These are phyloP conservation scores for Toxotes jaculatrix DNA, from an alignment of 2,113 vertebrate species.

Conservation along the genomic window DNA sequence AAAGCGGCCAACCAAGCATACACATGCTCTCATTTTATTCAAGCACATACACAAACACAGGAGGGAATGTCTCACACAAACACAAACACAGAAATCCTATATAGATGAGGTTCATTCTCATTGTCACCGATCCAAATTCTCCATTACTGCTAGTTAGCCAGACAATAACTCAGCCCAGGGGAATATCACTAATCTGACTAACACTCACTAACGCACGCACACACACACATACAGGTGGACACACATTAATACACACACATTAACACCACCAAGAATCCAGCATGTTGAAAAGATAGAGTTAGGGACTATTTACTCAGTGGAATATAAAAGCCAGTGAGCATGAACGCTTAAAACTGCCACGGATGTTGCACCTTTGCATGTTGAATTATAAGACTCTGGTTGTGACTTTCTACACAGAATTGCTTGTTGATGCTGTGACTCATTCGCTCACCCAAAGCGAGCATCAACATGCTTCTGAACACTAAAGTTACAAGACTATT, in stretches of 20 bases:
- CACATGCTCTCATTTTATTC: neutral
- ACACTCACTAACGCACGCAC: neutral
- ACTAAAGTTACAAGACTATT: neutral
- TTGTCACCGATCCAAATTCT: conserved; percentile 56
- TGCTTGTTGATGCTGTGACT: neutral
- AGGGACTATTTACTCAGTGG: neutral
- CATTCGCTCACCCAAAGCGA: neutral
- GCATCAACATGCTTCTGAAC: neutral
- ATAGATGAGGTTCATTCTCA: conserved; percentile 24
- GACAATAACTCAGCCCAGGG: conserved; percentile 36
- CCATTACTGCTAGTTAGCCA: conserved; percentile 57
- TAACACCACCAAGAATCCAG: too few relatives aligned
- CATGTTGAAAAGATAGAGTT: too few relatives aligned
- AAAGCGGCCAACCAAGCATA: neutral
- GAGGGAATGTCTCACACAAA: neutral
- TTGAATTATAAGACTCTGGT: too few relatives aligned
- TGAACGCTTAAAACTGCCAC: neutral
- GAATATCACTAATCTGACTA: conserved; percentile 16
- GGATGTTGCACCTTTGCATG: neutral
- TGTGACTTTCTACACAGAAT: neutral
- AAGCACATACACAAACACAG: neutral
- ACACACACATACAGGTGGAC: too few relatives aligned
- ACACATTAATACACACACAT: too few relatives aligned
- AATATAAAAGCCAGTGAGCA: neutral
- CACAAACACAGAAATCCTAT: conserved; percentile 1